Base-by-base conservation (phyloP, 2,888 invertebrate genomes). In the Agrotis puta region DNA sequence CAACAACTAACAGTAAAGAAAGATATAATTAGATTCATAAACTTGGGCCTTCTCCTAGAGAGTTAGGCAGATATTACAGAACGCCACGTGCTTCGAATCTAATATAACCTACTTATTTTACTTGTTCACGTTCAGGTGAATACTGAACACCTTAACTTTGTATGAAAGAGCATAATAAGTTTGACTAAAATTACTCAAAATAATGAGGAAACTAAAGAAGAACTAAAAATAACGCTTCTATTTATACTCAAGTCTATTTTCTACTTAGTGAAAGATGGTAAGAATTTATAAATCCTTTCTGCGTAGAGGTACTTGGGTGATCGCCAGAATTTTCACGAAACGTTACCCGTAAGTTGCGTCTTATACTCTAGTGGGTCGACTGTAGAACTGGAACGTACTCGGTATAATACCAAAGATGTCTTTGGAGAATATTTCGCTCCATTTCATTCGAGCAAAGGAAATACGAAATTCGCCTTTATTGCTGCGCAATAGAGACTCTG, bases 301-400 rank as follows among this genome's bases (percentile, higher is more conserved):
- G 54, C 54, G 53, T 63, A 20, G 57, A 65, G 22, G 50, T 43
- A 58, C 39, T 67, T 77, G 78, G 82, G 58, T 53, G 16, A 43
- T 61, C 16, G 79, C 82, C 82, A 82, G 51, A 73, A 70, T 62
- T 69, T 45, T 47, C 64, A 65, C 45, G 43, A 64, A 53, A 64
- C 39, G 62, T 22, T 27, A 58, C 53, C 39, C n/a, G 48, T 74
- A 59, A 68, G 14, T 64, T 68, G 24, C 22, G 43, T 56, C 62
- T 59, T 56, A 63, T 58, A 47, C 63, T 65, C 24, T 47, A 59
- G 53, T n/a, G 39, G 13, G 27, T 53, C 22, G 54, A 54, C 27
- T 27, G 18, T 51, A 51, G 27, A 59, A 24, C 48, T 54, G 27
- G 64, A 64, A 57, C 57, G 20, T 58, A 57, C 54, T 50, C 27